Percentiles rank a stretch among this genome's conserved stretches.
Evolutionary conservation across 1,140 invertebrate species (phyloP).

Genomic region (Eubasilissa regina): DNA sequence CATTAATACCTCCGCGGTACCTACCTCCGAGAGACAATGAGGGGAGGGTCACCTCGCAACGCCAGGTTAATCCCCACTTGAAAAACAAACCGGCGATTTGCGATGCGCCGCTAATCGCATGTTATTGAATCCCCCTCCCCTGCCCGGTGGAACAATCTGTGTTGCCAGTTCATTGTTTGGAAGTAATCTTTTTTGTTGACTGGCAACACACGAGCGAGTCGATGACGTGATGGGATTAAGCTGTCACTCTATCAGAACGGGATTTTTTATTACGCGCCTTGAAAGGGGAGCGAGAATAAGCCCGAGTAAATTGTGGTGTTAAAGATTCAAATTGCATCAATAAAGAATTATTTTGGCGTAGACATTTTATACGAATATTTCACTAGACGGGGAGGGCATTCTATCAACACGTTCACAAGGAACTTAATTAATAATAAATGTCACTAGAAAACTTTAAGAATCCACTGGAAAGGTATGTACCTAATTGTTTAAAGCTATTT

Average conservation of each 20-base stretch:
- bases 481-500: too few species aligned
- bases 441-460: too few species aligned
- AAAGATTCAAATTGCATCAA: background rate
- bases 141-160: constrained; percentile 5
- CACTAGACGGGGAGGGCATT: too few species aligned
- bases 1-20: background rate
- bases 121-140: constrained; percentile 52
- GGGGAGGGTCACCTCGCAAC: constrained; percentile 51
- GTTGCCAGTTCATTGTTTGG: constrained; percentile 46
- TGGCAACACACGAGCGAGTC: constrained; percentile 26
- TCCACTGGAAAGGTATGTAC: too few species aligned
- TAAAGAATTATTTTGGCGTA: too few species aligned
- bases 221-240: constrained; percentile 39
- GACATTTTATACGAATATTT: too few species aligned
- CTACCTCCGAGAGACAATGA: constrained; percentile 40
- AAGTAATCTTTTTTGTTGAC: constrained; percentile 45
- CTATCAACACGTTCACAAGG: too few species aligned
- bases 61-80: constrained; percentile 59
- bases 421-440: too few species aligned
- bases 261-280: constrained; percentile 7
- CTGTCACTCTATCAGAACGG: constrained; percentile 35
- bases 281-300: background rate
- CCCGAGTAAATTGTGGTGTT: constrained; percentile 7
- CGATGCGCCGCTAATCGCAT: constrained; percentile 57
- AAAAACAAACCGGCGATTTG: constrained; percentile 57